phyloP scores from a whole-genome alignment of 2,113 vertebrate species.

The Vanacampus margaritifer region DNA sequence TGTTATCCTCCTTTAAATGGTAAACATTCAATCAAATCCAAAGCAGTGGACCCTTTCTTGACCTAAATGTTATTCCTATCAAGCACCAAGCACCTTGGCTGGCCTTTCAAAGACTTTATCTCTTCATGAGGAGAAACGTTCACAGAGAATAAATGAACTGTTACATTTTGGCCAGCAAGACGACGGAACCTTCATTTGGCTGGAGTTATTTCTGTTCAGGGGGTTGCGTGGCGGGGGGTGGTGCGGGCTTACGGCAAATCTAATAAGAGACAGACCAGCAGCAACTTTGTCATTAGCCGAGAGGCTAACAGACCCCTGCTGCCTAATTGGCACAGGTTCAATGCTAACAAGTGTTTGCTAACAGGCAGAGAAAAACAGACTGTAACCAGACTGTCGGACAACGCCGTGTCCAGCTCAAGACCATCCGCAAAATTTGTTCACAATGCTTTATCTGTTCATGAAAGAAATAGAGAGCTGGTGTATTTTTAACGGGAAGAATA shows the following conservation, averaged over 20 bases:
- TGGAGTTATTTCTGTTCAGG: constrained; percentile 54
- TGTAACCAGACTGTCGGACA: constrained; percentile 18
- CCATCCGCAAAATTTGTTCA: constrained; percentile 24
- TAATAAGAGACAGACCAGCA: constrained; percentile 63
- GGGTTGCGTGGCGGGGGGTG: constrained; percentile 14
- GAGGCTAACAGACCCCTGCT: constrained; percentile 63
- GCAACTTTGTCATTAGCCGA: constrained; percentile 65
- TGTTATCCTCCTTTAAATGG: constrained; percentile 44
- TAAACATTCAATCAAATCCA: constrained; percentile 57
- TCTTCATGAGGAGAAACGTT: constrained; percentile 55
- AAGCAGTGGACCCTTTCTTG: constrained; percentile 51
- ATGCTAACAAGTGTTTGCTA: constrained; percentile 61
- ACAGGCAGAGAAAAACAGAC: constrained; percentile 47
- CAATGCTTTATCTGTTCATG: constrained; percentile 58
- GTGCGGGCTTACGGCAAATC: constrained; percentile 22
- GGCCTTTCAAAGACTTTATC: constrained; percentile 55
- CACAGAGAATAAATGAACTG: constrained; percentile 70
- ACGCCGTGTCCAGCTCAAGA: constrained; percentile 37
- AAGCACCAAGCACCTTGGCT: constrained; percentile 61
- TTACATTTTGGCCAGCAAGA: constrained; percentile 60
- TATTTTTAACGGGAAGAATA: constrained; percentile 66
- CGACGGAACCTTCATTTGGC: constrained; percentile 55
- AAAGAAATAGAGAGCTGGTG: constrained; percentile 56
- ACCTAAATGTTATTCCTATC: constrained; percentile 63
- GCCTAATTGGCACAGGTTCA: constrained; percentile 68